Evolutionary conservation across 2,888 invertebrate genomes (phyloP).

Genomic region (Proisotoma minuta): DNA sequence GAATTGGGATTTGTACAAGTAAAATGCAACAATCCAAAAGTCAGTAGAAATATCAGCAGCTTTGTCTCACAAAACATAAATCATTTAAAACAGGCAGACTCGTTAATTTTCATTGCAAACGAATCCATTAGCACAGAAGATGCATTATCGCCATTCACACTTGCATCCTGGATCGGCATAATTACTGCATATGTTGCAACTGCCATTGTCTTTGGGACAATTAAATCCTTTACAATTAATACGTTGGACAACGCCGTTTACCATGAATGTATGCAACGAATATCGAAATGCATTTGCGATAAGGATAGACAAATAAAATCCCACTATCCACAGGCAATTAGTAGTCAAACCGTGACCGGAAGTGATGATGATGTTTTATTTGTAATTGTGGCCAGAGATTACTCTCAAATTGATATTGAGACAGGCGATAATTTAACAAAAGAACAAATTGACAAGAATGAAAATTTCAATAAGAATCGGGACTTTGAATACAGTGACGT

Average conservation of each 20-base stretch:
- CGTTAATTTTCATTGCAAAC: conserved; percentile 37
- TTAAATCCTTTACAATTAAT: conserved; percentile 35
- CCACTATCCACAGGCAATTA: too few relatives aligned
- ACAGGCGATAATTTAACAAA: neutral
- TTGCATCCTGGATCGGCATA: conserved; percentile 38
- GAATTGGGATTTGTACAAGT: too few relatives aligned
- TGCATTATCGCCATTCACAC: conserved; percentile 30
- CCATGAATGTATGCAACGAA: conserved; percentile 34
- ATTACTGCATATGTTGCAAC: conserved; percentile 24
- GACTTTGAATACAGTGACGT: neutral
- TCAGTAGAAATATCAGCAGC: too few relatives aligned
- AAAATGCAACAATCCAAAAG: too few relatives aligned
- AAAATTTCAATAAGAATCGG: neutral
- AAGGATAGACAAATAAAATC: too few relatives aligned
- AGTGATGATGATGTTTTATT: neutral
- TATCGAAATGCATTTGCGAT: conserved; percentile 29
- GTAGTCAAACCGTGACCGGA: too few relatives aligned
- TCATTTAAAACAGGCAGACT: too few relatives aligned
- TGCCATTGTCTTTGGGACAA: conserved; percentile 30
- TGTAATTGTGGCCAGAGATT: neutral
- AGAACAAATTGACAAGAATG: neutral
- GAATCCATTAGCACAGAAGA: too few relatives aligned
- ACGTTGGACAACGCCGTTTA: conserved; percentile 39
- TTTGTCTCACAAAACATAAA: too few relatives aligned
- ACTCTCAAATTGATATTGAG: neutral